phyloP scores from a whole-genome alignment of 2,797 vertebrate species.

The Etheostoma nigrum region DNA sequence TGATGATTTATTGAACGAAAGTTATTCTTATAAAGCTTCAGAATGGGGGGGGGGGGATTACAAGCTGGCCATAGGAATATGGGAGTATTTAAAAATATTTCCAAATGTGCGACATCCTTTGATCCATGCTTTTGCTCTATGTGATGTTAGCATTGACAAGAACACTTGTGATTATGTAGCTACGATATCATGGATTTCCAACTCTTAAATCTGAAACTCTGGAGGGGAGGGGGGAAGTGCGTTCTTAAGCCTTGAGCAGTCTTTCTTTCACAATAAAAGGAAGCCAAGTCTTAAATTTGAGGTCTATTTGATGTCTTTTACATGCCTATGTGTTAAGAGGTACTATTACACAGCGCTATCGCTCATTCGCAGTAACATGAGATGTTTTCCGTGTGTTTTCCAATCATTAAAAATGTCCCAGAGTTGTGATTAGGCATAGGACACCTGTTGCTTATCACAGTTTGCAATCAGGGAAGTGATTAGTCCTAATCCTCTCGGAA shows the following conservation, averaged over 20 bases:
- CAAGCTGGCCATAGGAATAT: not conserved
- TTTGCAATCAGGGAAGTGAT: constrained; percentile 56
- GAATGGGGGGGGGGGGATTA: not conserved
- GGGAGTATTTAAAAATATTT: not conserved
- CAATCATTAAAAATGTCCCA: constrained; percentile 7
- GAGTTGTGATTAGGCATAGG: constrained; percentile 20
- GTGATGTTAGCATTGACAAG: constrained; percentile 26
- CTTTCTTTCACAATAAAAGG: constrained; percentile 16
- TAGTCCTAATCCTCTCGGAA: constrained; percentile 43
- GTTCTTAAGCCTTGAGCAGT: not conserved
- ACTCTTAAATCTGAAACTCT: constrained; percentile 30
- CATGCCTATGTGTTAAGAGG: constrained; percentile 1
- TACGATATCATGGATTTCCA: constrained; percentile 29
- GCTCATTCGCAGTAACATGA: not conserved
- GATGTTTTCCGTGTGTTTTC: constrained; percentile 25
- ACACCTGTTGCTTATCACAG: constrained; percentile 64
- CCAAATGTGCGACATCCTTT: not conserved
- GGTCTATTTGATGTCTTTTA: constrained; percentile 9
- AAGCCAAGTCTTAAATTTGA: constrained; percentile 20
- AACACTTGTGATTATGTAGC: constrained; percentile 18
- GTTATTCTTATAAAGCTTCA: not conserved
- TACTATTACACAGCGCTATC: constrained; percentile 27
- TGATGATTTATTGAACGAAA: not conserved
- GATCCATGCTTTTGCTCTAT: constrained; percentile 6
- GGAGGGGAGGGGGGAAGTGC: not conserved